Base-by-base conservation (phyloP, 1,140 invertebrate species). In the Anagrus nilaparvatae region DNA sequence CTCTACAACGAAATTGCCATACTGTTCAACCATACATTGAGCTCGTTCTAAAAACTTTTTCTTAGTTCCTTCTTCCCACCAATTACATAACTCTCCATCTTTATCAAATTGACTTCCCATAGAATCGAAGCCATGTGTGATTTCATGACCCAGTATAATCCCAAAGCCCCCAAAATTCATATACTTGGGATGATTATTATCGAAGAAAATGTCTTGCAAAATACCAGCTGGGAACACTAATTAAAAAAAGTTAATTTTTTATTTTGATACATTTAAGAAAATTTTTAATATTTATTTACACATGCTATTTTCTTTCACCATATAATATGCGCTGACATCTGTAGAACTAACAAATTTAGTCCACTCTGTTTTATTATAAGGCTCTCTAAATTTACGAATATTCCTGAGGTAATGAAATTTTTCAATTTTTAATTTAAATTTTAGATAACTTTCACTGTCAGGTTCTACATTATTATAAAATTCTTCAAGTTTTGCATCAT, bases 81-180 rank as follows among this genome's bases (percentile, higher is more conserved):
- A 82, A 46, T 79, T 71, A 3, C 68, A 63, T 41, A 79, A 60
- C 49, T 78, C 76, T 4, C 81, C 81, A 28, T 76, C 63, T 34
- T 75, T 73, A 54, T 82, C 77, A 56, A 76, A 82, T 61, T 81
- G 77, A 14, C 78, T 62, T 16, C 72, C 71, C 60, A 69, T 49
- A 52, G 78, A 77, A 61, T 80, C 78, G 59, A 80, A 81, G 10
- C 68, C 70, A 34, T 73, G 71, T 4, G 70, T 71, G n/a, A 74
- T 71, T 59, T 73, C 72, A 44, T 73, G 72, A 5, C 72, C 79
- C 61, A 82, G 80, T 10, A 82, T 73, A 51, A 77, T 79, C 17
- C 80, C 79, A 57, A 83, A 81, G 10, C 73, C 76, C 74, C 75
- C 82, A 61, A 80, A 84, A 55, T 86, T 86, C 62, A 85, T 71